Percentiles rank a stretch among this genome's conserved stretches.
These are phyloP conservation scores for Porites lobata DNA, from an alignment of 92 coral and sea anemone species.

Conservation along the genomic window DNA sequence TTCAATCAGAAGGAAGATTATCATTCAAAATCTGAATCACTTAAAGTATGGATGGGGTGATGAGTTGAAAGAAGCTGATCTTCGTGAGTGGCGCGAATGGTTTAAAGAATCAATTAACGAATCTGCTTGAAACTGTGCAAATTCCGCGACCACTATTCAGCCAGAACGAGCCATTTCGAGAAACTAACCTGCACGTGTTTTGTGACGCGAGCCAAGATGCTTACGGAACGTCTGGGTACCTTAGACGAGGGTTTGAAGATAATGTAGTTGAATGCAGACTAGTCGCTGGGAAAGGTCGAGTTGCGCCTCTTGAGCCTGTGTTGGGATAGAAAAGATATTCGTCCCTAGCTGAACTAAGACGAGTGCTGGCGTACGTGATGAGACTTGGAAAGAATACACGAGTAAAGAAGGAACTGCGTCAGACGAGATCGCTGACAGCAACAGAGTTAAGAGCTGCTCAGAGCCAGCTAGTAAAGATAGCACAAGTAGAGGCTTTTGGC, in stretches of 20 bases:
- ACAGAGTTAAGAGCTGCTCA: neutral
- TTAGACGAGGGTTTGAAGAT: neutral
- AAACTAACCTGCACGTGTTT: too few species aligned
- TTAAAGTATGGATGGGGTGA: too few species aligned
- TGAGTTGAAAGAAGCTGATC: too few species aligned
- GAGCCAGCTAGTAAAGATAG: neutral
- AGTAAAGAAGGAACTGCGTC: neutral
- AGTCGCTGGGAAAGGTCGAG: neutral
- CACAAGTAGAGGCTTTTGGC: too few species aligned
- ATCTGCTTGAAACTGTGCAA: too few species aligned
- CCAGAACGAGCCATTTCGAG: too few species aligned
- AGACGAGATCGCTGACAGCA: neutral
- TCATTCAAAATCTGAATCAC: too few species aligned
- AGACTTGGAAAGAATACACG: neutral
- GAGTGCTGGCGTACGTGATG: conserved; percentile 19
- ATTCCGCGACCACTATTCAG: too few species aligned
- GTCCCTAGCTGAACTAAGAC: conserved; percentile 1
- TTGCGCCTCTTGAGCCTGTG: neutral
- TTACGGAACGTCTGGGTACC: neutral
- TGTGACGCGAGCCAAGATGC: neutral
- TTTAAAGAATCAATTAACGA: too few species aligned
- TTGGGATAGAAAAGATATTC: neutral
- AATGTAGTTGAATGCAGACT: neutral
- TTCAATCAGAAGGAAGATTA: too few species aligned
- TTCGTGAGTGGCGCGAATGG: too few species aligned